A percentile compares a stretch with the other conserved stretches of the same genome.
These are phyloP conservation scores for Theretra japonica DNA, from an alignment of 2,888 invertebrate genomes.

Conservation along the genomic window DNA sequence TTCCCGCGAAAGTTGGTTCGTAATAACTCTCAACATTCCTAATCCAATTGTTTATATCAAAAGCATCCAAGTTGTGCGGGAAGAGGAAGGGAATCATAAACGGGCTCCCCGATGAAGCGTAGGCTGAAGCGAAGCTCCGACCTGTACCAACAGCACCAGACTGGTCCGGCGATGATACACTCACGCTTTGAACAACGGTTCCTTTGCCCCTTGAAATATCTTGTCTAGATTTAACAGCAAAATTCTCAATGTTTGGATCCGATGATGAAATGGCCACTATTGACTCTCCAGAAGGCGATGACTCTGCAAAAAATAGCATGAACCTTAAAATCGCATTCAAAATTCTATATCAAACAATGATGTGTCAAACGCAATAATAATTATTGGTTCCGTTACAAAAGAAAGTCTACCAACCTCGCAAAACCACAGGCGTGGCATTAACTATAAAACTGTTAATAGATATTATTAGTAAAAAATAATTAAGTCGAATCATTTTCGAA, in stretches of 20 bases:
- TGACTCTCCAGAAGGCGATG: conserved; percentile 62
- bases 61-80: conserved; percentile 54
- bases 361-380: not conserved
- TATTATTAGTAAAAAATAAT: conserved; percentile 37
- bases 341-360: not conserved
- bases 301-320: conserved; percentile 52
- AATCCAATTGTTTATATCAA: conserved; percentile 58
- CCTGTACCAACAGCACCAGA: conserved; percentile 53
- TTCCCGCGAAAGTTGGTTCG: conserved; percentile 51
- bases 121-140: conserved; percentile 58
- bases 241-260: conserved; percentile 60
- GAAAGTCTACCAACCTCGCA: conserved; percentile 57
- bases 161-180: conserved; percentile 54
- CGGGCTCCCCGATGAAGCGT: conserved; percentile 49
- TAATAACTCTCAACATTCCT: conserved; percentile 58
- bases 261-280: conserved; percentile 65
- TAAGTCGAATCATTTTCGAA: conserved; percentile 30
- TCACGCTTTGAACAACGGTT: conserved; percentile 50
- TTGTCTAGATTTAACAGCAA: conserved; percentile 38
- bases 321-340: not conserved
- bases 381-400: conserved; percentile 7
- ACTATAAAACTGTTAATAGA: conserved; percentile 32
- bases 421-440: conserved; percentile 55
- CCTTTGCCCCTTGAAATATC: conserved; percentile 35
- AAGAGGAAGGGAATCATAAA: conserved; percentile 58